Conservation (phyloP, 2,113 vertebrate species). For the Andinoacara biseriatus region DNA sequence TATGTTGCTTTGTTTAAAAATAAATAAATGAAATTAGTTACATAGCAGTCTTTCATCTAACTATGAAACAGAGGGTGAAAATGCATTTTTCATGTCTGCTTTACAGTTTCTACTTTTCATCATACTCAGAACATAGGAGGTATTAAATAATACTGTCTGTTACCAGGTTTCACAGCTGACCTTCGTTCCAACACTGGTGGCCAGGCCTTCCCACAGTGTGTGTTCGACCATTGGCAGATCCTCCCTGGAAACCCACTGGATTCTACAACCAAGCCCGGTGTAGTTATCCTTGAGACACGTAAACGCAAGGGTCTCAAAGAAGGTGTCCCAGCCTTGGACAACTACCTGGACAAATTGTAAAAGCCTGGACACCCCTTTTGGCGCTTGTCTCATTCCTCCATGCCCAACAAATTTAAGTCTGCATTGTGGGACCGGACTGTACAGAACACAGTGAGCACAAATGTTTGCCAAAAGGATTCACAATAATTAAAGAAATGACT, state of each 20-base stretch:
- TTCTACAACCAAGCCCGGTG: slow-evolving; percentile 74
- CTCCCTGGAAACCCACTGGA: slow-evolving; percentile 90
- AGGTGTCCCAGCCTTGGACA: slow-evolving; percentile 90
- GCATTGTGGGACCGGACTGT: slow-evolving; percentile 72
- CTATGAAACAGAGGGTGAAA: too few species aligned
- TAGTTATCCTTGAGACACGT: slow-evolving; percentile 87
- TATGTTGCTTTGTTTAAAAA: neutral
- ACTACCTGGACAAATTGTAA: slow-evolving; percentile 96
- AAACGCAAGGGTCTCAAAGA: slow-evolving; percentile 97
- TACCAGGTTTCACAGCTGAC: slow-evolving; percentile 92
- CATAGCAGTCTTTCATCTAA: too few species aligned
- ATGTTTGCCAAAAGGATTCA: slow-evolving; percentile 75
- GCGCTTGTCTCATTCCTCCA: slow-evolving; percentile 48
- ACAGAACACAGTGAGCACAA: slow-evolving; percentile 74
- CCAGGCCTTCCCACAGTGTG: slow-evolving; percentile 96
- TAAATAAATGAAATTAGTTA: too few species aligned
- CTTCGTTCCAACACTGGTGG: slow-evolving; percentile 92
- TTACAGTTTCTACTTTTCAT: too few species aligned
- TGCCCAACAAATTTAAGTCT: slow-evolving; percentile 41
- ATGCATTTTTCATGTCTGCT: too few species aligned
- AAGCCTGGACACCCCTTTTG: slow-evolving; percentile 28
- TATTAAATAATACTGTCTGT: neutral
- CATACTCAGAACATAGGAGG: neutral
- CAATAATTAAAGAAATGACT: slow-evolving; percentile 55
- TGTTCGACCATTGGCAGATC: slow-evolving; percentile 97